phyloP scores from a whole-genome alignment of 2,888 invertebrate species.

The Brachyopa scutellaris region DNA sequence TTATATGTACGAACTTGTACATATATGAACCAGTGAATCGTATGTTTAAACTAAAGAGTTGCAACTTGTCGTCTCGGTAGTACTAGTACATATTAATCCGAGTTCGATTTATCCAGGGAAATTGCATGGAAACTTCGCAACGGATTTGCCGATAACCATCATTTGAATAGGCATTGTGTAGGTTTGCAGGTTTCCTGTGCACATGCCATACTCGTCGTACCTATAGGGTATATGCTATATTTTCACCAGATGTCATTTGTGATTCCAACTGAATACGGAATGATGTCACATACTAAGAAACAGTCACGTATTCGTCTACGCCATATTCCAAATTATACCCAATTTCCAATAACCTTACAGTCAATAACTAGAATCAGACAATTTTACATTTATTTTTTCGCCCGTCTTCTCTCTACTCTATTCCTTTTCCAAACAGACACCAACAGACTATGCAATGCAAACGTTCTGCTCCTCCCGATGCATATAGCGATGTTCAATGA shows the following conservation, averaged over 20 bases:
- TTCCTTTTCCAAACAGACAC: constrained; percentile 9
- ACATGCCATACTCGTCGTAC: constrained; percentile 5
- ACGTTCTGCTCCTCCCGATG: constrained; percentile 56
- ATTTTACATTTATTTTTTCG: constrained; percentile 49
- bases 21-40: no score
- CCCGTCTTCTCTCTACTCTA: constrained; percentile 4
- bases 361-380: constrained; percentile 68
- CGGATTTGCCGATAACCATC: constrained; percentile 57
- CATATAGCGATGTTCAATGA: constrained; percentile 41
- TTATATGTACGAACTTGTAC: no score
- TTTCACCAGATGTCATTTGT: constrained; percentile 64
- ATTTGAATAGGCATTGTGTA: constrained; percentile 63
- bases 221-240: constrained; percentile 42
- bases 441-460: constrained; percentile 25
- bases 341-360: constrained; percentile 71
- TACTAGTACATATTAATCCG: no score
- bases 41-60: not conserved
- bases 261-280: constrained; percentile 66
- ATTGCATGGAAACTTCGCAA: constrained; percentile 52
- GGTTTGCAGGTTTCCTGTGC: constrained; percentile 36
- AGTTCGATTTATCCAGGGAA: no score
- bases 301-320: constrained; percentile 68
- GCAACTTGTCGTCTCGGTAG: not conserved
- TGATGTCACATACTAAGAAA: constrained; percentile 68
- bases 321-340: constrained; percentile 71